Base-by-base conservation (phyloP, 92 coral and sea anemone genomes). In the Muricea muricata region DNA sequence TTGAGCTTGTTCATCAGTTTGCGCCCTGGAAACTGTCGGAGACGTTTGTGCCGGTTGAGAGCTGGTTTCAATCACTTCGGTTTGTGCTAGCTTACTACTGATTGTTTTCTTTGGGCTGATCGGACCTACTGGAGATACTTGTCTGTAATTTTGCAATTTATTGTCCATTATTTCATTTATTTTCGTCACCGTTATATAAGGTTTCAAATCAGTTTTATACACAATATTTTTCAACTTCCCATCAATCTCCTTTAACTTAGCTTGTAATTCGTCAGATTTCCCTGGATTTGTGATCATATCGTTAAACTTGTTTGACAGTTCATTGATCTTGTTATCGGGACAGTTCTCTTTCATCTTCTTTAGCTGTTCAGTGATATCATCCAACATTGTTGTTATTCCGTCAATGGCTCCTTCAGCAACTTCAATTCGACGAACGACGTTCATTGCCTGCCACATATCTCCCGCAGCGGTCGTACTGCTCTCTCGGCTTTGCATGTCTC, bases 381-480 rank as follows among this genome's bases (percentile, higher is more conserved):
- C 99, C 1, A 94, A 87, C 91, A 97, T 89, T 17, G 93, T 91
- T 15, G 97, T 87, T 28, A 97, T 88, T 17, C 91, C 97, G 31
- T 94, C 90, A 31, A 93, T 86, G 7, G 94, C 87, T 65, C 68
- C 84, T 83, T 97, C 98, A 13, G 91, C 85, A 34, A 93, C 97
- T 47, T 97, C 98, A 21, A 97, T 87, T 80, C 85, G 90, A 15
- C 93, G 89, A 48, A 89, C 92, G 15, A 97, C 81, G 85, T 85
- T 88, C 83, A 97, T 89, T 25, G 93, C 65, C 33, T 94, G 94
- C 89, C 90, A 85, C 81, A 97, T 90, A 80, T 97, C 99, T 6
- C 93, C 94, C 8, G 99, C 99, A 0, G 99, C 97, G 2, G 98
- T 97, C 65, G 81, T 94, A 69, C 94, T 86, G 32, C 92, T 76